Conservation (phyloP, 2,113 vertebrate species). For the Parus major region DNA sequence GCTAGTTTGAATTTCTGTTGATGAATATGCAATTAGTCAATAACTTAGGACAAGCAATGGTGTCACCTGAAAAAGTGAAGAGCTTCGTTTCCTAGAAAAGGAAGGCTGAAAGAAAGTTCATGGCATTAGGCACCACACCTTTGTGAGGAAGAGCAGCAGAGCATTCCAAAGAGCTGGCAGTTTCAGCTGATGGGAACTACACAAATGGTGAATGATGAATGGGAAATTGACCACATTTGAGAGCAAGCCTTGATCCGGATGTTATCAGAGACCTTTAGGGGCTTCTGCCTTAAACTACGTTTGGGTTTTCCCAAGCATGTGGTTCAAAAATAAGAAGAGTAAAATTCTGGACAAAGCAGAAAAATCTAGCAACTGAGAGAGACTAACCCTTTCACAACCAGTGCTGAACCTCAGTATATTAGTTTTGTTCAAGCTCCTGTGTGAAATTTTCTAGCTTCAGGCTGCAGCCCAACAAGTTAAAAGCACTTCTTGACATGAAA, state of each 20-base stretch:
- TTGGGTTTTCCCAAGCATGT: neutral
- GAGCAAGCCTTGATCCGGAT: neutral
- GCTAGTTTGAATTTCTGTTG: neutral
- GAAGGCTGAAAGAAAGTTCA: neutral
- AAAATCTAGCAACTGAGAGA: neutral
- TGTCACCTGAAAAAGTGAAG: neutral
- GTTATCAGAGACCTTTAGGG: neutral
- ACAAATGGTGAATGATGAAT: neutral
- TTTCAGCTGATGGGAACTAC: neutral
- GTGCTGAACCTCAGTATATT: neutral
- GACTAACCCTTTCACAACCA: neutral
- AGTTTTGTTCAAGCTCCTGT: neutral
- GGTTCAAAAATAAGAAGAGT: neutral
- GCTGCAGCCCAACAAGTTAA: neutral
- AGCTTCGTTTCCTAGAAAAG: neutral
- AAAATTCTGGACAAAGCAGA: neutral
- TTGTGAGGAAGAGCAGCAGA: neutral
- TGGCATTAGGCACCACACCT: neutral
- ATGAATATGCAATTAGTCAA: neutral
- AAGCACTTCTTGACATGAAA: neutral
- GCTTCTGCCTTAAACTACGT: neutral
- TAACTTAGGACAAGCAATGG: neutral
- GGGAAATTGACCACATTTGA: neutral
- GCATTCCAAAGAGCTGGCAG: neutral
- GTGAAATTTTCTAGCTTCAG: neutral